phyloP scores from a whole-genome alignment of 64 coral and sea anemone species.

The Trachythela sp. region DNA sequence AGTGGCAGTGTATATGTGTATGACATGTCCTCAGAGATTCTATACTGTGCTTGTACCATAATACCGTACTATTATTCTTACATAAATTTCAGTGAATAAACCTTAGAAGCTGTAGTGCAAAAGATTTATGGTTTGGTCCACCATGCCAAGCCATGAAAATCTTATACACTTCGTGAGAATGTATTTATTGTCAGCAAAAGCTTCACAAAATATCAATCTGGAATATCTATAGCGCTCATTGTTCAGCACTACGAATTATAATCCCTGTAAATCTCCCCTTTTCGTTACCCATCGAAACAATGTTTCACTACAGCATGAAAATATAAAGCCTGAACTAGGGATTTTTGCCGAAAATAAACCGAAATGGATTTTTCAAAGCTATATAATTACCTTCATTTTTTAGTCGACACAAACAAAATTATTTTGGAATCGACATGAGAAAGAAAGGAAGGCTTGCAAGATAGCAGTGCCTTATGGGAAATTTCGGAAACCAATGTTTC shows the following conservation, averaged over 20 bases:
- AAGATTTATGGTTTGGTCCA: neutral
- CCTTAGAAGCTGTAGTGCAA: neutral
- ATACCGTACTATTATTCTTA: too few species aligned
- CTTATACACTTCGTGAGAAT: neutral
- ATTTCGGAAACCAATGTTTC: neutral
- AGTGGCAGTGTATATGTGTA: too few species aligned
- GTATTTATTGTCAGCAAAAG: neutral
- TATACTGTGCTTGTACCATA: too few species aligned
- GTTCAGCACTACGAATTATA: neutral
- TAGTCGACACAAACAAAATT: neutral
- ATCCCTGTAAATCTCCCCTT: neutral
- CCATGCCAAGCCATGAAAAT: neutral
- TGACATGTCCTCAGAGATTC: too few species aligned
- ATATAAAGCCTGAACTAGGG: neutral
- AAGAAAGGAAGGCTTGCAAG: neutral
- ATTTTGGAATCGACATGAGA: slow-evolving; percentile 17
- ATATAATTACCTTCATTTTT: slow-evolving; percentile 25
- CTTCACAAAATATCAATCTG: neutral
- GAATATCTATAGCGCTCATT: neutral
- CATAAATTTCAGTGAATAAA: neutral
- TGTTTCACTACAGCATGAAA: neutral
- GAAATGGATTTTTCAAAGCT: neutral
- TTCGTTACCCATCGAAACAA: neutral
- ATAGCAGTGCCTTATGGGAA: neutral
- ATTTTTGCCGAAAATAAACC: neutral